These are phyloP conservation scores for Bombus terrestris DNA, from an alignment of 1,140 invertebrate genomes.

Conservation along the genomic window DNA sequence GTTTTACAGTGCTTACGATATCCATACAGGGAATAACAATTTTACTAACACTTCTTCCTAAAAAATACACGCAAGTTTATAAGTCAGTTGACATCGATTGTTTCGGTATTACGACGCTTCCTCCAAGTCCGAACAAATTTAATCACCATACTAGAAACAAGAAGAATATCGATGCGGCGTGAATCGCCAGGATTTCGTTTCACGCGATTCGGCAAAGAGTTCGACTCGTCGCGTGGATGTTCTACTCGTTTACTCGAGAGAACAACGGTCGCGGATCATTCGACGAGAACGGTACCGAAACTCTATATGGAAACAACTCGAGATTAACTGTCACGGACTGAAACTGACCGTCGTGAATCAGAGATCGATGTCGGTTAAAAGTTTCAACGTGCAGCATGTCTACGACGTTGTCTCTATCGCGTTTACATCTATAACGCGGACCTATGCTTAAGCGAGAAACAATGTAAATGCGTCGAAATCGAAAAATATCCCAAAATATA, in stretches of 20 bases:
- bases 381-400: background rate
- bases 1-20: slow-evolving; percentile 51
- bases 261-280: background rate
- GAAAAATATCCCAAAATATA: slow-evolving; percentile 44
- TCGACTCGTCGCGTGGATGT: background rate
- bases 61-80: slow-evolving; percentile 78
- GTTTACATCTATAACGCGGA: slow-evolving; percentile 16
- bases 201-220: background rate
- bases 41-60: slow-evolving; percentile 72
- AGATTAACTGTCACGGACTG: background rate
- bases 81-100: slow-evolving; percentile 49
- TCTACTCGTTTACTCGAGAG: background rate
- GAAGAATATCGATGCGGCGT: background rate
- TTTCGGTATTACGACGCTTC: slow-evolving; percentile 15
- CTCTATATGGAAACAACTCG: slow-evolving; percentile 29
- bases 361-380: background rate
- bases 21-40: slow-evolving; percentile 75
- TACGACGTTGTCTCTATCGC: background rate
- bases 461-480: slow-evolving; percentile 54
- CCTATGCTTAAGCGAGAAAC: slow-evolving; percentile 33
- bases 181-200: background rate
- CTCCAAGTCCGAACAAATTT: background rate
- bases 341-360: background rate
- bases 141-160: background rate
- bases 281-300: slow-evolving; percentile 20